Conservation (phyloP, 2,797 vertebrate species). For the Pangasius larnaudii region DNA sequence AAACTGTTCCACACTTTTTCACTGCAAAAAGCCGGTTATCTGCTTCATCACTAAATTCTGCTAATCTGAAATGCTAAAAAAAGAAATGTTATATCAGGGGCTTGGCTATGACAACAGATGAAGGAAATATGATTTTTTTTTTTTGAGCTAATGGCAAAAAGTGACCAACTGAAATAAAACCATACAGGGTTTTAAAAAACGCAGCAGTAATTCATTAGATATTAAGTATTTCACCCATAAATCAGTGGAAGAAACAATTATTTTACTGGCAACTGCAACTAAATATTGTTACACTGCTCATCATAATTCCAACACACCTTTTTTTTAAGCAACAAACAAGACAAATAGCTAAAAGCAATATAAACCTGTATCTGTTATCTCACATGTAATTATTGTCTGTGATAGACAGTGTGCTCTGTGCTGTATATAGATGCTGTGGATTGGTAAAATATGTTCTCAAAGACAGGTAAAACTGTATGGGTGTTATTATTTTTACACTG, state of each 20-base stretch:
- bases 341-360: background rate
- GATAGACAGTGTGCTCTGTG: background rate
- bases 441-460: background rate
- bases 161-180: background rate
- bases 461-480: constrained; percentile 10
- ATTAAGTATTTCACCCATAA: background rate
- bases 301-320: background rate
- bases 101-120: background rate
- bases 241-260: background rate
- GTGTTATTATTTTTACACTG: constrained; percentile 17
- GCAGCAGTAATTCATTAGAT: background rate
- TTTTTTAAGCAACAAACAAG: background rate
- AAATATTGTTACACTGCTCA: background rate
- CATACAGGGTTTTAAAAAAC: background rate
- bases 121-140: background rate
- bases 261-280: background rate
- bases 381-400: background rate
- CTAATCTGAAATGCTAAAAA: background rate
- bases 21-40: background rate
- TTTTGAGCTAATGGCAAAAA: background rate
- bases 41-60: background rate
- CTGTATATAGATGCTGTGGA: background rate
- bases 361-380: background rate
- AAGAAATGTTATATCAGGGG: background rate
- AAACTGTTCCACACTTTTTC: background rate